Evolutionary conservation across 2,888 invertebrate species (phyloP).

Genomic region (Thumatha senex): DNA sequence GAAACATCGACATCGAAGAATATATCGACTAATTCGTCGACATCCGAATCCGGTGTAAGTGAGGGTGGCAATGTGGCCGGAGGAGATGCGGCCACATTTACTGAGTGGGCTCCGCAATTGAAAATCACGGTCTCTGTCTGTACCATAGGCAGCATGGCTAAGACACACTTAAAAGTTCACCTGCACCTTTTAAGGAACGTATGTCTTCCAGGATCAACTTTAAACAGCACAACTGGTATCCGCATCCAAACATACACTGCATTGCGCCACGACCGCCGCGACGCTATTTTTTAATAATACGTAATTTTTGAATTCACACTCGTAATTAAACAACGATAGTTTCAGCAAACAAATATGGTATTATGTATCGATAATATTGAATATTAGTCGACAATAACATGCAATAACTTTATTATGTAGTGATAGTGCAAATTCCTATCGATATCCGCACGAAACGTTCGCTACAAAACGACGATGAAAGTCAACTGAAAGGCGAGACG

Average conservation of each 20-base stretch:
- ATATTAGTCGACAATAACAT: slow-evolving; percentile 52
- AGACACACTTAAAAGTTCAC: slow-evolving; percentile 60
- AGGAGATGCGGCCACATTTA: slow-evolving; percentile 64
- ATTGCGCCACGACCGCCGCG: slow-evolving; percentile 80
- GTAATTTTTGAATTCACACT: slow-evolving; percentile 48
- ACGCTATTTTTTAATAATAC: slow-evolving; percentile 61
- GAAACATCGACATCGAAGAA: slow-evolving; percentile 79
- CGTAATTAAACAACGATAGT: slow-evolving; percentile 35
- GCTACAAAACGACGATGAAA: slow-evolving; percentile 82
- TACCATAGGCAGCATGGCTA: slow-evolving; percentile 79
- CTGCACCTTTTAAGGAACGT: slow-evolving; percentile 56
- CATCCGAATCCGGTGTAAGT: slow-evolving; percentile 75
- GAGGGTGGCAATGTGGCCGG: slow-evolving; percentile 74
- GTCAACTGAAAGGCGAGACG: slow-evolving; percentile 84
- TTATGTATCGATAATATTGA: slow-evolving; percentile 41
- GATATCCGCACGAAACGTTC: slow-evolving; percentile 81
- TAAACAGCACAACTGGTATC: slow-evolving; percentile 69
- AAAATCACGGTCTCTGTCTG: slow-evolving; percentile 73
- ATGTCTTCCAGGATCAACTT: slow-evolving; percentile 60
- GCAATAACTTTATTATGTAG: slow-evolving; percentile 76
- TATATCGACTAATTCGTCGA: slow-evolving; percentile 75
- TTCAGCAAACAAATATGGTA: slow-evolving; percentile 31
- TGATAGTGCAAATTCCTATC: slow-evolving; percentile 78
- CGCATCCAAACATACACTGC: slow-evolving; percentile 79
- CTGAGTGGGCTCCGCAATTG: slow-evolving; percentile 67